These are phyloP conservation scores for Asteroscopus sphinx DNA, from an alignment of 2,888 invertebrate species.

Conservation along the genomic window DNA sequence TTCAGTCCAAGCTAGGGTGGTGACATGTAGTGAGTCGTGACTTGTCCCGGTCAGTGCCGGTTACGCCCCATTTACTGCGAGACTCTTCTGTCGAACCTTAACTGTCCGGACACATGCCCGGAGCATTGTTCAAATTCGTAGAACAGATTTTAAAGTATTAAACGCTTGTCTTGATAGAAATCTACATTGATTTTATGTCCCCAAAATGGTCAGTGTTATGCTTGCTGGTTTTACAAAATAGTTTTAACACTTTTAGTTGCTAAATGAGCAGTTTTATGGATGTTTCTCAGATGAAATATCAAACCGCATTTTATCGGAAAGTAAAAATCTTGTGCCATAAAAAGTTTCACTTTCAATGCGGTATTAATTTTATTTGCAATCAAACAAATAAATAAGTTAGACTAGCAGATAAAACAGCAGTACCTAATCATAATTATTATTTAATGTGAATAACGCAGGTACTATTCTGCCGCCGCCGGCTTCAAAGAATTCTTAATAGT, in stretches of 20 bases:
- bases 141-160: conserved; percentile 60
- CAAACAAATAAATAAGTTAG: conserved; percentile 12
- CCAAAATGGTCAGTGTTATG: background rate
- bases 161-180: conserved; percentile 57
- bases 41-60: conserved; percentile 74
- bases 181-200: conserved; percentile 45
- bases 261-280: too few relatives aligned
- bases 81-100: conserved; percentile 68
- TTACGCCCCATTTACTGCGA: conserved; percentile 83
- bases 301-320: background rate
- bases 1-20: conserved; percentile 49
- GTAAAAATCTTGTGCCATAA: background rate
- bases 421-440: conserved; percentile 35
- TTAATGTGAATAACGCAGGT: conserved; percentile 18
- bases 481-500: conserved; percentile 53
- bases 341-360: conserved; percentile 5
- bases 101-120: conserved; percentile 54
- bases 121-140: conserved; percentile 66
- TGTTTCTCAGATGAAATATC: background rate
- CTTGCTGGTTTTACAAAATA: background rate
- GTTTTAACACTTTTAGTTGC: background rate
- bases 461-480: conserved; percentile 23
- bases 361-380: conserved; percentile 9
- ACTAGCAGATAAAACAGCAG: conserved; percentile 20
- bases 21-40: conserved; percentile 74